These are phyloP conservation scores for Propithecus coquereli DNA, from an alignment of 2,113 vertebrate genomes.

Conservation along the genomic window DNA sequence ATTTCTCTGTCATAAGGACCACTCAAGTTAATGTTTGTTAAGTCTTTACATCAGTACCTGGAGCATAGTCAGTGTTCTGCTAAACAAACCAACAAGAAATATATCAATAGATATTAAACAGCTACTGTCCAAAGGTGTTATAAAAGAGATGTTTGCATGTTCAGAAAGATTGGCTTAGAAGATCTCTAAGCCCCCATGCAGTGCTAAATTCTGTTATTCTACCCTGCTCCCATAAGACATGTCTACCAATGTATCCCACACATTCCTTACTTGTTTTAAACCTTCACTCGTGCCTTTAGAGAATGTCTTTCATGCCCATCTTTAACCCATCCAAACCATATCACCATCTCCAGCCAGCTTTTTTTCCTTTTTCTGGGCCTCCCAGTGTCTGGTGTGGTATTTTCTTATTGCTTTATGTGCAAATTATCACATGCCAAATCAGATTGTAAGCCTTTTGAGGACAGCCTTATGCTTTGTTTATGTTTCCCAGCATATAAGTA, in stretches of 20 bases:
- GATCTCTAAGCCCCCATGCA: neutral
- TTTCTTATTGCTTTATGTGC: neutral
- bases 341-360: neutral
- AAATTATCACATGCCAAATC: neutral
- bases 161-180: neutral
- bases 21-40: neutral
- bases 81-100: neutral
- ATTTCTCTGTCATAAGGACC: neutral
- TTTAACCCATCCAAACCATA: neutral
- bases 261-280: neutral
- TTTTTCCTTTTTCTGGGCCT: neutral
- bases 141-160: neutral
- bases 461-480: neutral
- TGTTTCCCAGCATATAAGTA: neutral
- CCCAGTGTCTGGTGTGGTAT: neutral
- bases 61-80: neutral
- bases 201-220: neutral
- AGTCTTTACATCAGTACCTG: neutral
- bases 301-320: neutral
- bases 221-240: neutral
- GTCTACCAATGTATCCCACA: neutral
- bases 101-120: neutral
- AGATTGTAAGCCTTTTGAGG: neutral
- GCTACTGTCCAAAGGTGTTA: neutral
- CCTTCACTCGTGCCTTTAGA: neutral